A percentile compares a stretch with the other conserved stretches of the same genome.
Conservation (phyloP, 2,113 vertebrate species). For the Conger conger region DNA sequence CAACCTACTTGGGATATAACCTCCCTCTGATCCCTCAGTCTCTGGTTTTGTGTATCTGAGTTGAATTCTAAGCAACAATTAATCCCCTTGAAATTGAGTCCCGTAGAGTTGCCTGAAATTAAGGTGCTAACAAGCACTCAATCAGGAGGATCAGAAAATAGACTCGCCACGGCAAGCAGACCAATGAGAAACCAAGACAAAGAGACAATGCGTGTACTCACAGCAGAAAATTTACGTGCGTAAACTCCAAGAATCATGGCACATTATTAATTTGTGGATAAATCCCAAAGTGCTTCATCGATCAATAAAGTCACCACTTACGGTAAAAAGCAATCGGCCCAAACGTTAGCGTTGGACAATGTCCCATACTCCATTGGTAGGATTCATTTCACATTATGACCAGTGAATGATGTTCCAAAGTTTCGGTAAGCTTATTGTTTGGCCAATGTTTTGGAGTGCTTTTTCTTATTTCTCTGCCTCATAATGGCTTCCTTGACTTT, state of each 20-base stretch:
- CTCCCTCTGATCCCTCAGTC: constrained; percentile 44
- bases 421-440: no score
- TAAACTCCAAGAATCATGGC: constrained; percentile 2
- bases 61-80: constrained; percentile 59
- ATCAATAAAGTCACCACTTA: constrained; percentile 9
- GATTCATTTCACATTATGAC: neutral
- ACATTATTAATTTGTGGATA: constrained; percentile 23
- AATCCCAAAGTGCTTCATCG: neutral
- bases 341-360: neutral
- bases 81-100: constrained; percentile 56
- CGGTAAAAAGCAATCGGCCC: constrained; percentile 16
- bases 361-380: neutral
- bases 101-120: constrained; percentile 50
- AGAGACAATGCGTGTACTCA: constrained; percentile 32
- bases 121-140: constrained; percentile 55
- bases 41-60: constrained; percentile 36
- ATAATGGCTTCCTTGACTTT: no score
- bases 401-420: no score
- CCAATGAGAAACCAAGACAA: constrained; percentile 8
- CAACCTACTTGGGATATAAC: constrained; percentile 50
- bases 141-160: constrained; percentile 45
- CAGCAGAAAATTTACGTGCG: constrained; percentile 28
- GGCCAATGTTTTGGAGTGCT: no score
- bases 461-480: no score
- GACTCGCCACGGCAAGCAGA: neutral